Base-by-base conservation (phyloP, 2,113 vertebrate genomes). In the Neomonachus schauinslandi region DNA sequence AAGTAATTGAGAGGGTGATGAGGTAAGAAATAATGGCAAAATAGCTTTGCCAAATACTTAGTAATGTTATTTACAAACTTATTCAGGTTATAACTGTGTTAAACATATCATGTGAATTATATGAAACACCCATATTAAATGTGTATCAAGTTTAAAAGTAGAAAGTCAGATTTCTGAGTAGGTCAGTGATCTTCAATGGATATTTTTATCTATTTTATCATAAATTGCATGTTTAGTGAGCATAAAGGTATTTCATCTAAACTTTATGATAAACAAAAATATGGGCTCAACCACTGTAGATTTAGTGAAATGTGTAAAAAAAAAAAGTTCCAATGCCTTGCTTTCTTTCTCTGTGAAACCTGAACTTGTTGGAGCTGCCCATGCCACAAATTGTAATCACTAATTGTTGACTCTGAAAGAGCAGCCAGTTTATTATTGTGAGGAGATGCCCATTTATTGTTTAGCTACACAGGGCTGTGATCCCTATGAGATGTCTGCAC, bases 131-230 rank as follows among this genome's bases (percentile, higher is more conserved):
- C 22, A 42, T 49, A 67, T 72, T 69, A 90, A 86, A 51, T 22
- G 55, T 69, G 10, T 69, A 71, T 24, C 77, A 69, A 51, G 6
- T 69, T 81, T 93, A 46, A 85, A 87, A 65, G 14, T 72, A 83
- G 63, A 91, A 65, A 31, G 8, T 91, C 7, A 53, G 13, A 69
- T 89, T 89, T 92, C 15, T 90, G 31, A 7, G 42, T 93, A 88
- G 31, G 15, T 85, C 81, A 55, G 14, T 71, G 19, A 42, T 57
- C 33, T 89, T 89, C 7, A 80, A 3, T 85, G 4, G 6, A 31
- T 80, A 79, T 87, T 95, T 95, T 93, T 24, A 61, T 91, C 4
- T 91, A 42, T 97, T 94, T 94, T 91, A 57, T 28, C 28, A 55
- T 77, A 86, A 82, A 63, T 51, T 71, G 0, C 49, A 57, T 57